phyloP scores from a whole-genome alignment of 1,140 invertebrate genomes.

The Calliopsis andreniformis region DNA sequence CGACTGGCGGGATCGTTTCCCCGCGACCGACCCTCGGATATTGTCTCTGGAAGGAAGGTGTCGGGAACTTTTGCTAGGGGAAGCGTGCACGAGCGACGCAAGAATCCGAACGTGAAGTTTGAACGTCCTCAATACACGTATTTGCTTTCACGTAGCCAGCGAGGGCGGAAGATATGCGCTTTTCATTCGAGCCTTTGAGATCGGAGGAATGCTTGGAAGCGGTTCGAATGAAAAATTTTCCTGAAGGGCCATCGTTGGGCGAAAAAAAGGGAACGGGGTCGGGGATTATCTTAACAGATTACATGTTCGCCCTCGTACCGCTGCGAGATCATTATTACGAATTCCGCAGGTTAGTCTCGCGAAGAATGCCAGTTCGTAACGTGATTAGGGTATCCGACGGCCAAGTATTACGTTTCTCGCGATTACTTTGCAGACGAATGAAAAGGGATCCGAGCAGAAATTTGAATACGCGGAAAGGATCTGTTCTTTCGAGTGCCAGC shows the following conservation, averaged over 20 bases:
- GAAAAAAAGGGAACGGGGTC: neutral
- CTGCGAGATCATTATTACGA: neutral
- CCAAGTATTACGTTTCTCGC: neutral
- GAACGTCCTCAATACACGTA: conserved; percentile 19
- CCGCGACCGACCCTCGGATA: neutral
- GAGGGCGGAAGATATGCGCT: neutral
- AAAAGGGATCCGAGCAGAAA: conserved; percentile 21
- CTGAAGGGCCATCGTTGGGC: neutral
- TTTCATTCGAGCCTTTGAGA: neutral
- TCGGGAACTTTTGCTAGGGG: neutral
- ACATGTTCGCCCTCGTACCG: neutral
- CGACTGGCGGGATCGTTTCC: neutral
- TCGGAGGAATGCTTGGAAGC: neutral
- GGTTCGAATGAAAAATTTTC: neutral
- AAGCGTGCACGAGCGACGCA: neutral
- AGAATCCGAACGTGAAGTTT: conserved; percentile 13
- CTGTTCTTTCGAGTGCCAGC: conserved; percentile 18
- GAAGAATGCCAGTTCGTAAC: conserved; percentile 2
- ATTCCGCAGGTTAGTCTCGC: neutral
- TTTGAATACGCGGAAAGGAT: conserved; percentile 34
- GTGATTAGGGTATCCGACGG: conserved; percentile 1
- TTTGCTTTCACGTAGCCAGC: conserved; percentile 12
- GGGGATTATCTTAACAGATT: conserved; percentile 2
- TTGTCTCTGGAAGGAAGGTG: neutral
- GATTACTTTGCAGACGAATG: neutral